Evolutionary conservation across 2,113 vertebrate genomes (phyloP).

Genomic region (Megaceryle torquata): DNA sequence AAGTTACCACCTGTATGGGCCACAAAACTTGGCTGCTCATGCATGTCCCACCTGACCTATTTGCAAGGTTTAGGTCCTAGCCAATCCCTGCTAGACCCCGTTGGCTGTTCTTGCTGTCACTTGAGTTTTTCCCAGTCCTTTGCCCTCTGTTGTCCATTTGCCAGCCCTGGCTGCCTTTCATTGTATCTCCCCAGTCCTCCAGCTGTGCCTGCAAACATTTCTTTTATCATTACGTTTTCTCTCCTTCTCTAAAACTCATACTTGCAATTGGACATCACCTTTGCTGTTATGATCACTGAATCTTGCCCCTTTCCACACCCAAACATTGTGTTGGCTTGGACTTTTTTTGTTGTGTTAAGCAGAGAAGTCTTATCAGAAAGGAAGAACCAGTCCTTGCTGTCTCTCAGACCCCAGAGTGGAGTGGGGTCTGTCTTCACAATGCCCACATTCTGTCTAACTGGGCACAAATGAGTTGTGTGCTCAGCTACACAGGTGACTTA

Average conservation of each 20-base stretch:
- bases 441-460: background rate
- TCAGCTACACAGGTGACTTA: background rate
- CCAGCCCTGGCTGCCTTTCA: background rate
- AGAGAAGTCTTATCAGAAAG: background rate
- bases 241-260: background rate
- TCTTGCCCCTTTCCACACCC: background rate
- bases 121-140: background rate
- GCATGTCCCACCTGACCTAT: background rate
- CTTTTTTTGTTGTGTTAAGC: background rate
- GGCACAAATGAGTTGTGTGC: background rate
- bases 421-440: background rate
- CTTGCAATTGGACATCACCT: background rate
- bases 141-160: background rate
- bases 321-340: rapidly evolving
- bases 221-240: background rate
- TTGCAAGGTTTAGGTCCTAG: background rate
- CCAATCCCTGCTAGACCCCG: background rate
- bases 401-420: background rate
- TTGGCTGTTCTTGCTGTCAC: background rate
- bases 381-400: background rate
- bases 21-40: background rate
- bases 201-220: background rate
- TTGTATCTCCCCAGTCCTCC: background rate
- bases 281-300: background rate
- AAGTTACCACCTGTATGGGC: background rate